These are phyloP conservation scores for Tinea pellionella DNA, from an alignment of 2,888 invertebrate genomes.

Conservation along the genomic window DNA sequence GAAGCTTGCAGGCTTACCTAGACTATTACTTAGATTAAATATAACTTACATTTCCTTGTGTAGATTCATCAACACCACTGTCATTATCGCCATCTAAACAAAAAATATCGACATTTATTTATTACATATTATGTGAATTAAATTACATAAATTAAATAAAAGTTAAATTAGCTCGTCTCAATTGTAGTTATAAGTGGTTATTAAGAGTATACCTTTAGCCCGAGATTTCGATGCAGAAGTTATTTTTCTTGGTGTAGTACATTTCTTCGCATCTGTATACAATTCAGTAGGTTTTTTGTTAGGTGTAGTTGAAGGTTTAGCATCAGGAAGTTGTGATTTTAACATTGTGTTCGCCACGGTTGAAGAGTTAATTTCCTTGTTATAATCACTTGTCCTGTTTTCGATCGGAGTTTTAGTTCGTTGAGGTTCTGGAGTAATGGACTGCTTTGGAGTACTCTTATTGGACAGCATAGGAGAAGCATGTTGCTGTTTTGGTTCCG, in stretches of 20 bases:
- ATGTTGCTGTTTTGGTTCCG: slow-evolving; percentile 46
- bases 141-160: not conserved
- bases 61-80: slow-evolving; percentile 84
- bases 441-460: slow-evolving; percentile 30
- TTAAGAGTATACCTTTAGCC: slow-evolving; percentile 47
- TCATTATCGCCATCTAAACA: slow-evolving; percentile 85
- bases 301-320: slow-evolving; percentile 16
- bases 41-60: slow-evolving; percentile 80
- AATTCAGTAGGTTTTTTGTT: slow-evolving; percentile 53
- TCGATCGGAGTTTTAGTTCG: slow-evolving; percentile 50
- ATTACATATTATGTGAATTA: not conserved
- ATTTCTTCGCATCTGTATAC: slow-evolving; percentile 37
- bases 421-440: slow-evolving; percentile 39
- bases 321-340: slow-evolving; percentile 32
- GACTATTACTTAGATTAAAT: slow-evolving; percentile 4
- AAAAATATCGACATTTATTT: slow-evolving; percentile 21
- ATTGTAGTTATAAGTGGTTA: not conserved
- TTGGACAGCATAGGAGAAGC: slow-evolving; percentile 27
- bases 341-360: slow-evolving; percentile 15
- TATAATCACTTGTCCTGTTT: slow-evolving; percentile 30
- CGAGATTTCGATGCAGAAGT: slow-evolving; percentile 52
- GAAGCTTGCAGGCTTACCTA: no score
- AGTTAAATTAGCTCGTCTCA: slow-evolving; percentile 13
- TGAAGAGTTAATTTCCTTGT: slow-evolving; percentile 30
- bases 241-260: slow-evolving; percentile 51